Evolutionary conservation across 2,888 invertebrate species (phyloP).

Genomic region (Lepidochitona cinerea): DNA sequence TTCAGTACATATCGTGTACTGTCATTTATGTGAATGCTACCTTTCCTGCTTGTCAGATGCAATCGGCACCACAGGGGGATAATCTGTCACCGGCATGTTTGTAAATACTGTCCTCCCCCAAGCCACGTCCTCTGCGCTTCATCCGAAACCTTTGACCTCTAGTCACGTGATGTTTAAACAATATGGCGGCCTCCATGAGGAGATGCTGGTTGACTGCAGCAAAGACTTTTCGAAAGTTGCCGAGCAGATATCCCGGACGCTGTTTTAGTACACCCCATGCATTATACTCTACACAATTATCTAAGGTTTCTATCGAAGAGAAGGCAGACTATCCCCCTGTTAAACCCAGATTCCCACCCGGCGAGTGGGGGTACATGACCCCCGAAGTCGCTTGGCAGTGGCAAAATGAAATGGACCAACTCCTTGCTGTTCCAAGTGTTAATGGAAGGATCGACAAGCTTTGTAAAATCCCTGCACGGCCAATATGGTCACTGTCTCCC

Average conservation of each 20-base stretch:
- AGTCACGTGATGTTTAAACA: neutral
- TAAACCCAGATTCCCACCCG: constrained; percentile 60
- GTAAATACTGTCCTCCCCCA: neutral
- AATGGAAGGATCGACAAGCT: constrained; percentile 20
- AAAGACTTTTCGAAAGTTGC: neutral
- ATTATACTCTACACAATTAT: neutral
- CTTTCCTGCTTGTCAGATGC: neutral
- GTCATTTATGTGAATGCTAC: no score
- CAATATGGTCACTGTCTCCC: neutral
- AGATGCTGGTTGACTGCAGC: neutral
- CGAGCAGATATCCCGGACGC: neutral
- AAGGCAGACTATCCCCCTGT: constrained; percentile 56
- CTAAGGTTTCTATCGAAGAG: constrained; percentile 22
- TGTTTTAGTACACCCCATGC: no score
- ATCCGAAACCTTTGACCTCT: neutral
- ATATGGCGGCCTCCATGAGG: neutral
- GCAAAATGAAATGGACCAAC: constrained; percentile 40
- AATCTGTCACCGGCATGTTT: neutral
- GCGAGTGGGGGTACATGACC: constrained; percentile 57
- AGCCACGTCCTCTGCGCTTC: neutral
- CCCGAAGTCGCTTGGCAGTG: constrained; percentile 54
- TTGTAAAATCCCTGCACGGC: neutral
- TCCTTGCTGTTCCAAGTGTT: constrained; percentile 31
- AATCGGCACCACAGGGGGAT: neutral
- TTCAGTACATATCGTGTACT: no score